Conservation (phyloP, 2,797 vertebrate species). For the Cheirogaleus major region DNA sequence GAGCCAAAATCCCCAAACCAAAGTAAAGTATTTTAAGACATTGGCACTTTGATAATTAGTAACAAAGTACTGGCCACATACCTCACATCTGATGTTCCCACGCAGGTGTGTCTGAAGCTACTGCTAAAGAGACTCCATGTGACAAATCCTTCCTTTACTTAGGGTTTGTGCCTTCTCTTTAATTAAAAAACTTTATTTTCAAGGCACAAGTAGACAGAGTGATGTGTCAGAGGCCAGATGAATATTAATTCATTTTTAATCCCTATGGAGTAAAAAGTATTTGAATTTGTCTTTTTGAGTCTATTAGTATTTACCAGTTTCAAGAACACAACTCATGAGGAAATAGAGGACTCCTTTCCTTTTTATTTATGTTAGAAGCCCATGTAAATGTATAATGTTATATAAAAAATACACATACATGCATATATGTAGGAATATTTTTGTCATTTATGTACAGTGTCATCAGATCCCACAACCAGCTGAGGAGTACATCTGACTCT, state of each 20-base stretch:
- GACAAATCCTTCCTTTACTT: background rate
- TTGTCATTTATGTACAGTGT: background rate
- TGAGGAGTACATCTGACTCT: background rate
- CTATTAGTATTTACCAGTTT: background rate
- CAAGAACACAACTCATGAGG: background rate
- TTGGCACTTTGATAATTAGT: background rate
- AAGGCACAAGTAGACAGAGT: background rate
- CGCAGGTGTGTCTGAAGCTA: background rate
- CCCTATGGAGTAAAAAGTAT: background rate
- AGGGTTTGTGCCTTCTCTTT: background rate
- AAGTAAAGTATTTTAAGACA: background rate
- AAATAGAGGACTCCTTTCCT: background rate
- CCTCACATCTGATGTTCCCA: background rate
- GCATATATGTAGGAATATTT: background rate
- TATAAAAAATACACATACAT: background rate
- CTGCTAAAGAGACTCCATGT: background rate
- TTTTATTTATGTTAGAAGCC: background rate
- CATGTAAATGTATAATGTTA: background rate
- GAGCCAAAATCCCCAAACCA: background rate
- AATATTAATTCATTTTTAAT: background rate
- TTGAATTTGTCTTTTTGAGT: slow-evolving; percentile 41
- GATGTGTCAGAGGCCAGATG: background rate
- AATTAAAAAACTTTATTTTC: slow-evolving; percentile 18
- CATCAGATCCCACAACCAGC: background rate
- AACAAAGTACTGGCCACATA: background rate